Evolutionary conservation across 2,797 vertebrate species (phyloP).

Genomic region (Corythornis leucogaster): DNA sequence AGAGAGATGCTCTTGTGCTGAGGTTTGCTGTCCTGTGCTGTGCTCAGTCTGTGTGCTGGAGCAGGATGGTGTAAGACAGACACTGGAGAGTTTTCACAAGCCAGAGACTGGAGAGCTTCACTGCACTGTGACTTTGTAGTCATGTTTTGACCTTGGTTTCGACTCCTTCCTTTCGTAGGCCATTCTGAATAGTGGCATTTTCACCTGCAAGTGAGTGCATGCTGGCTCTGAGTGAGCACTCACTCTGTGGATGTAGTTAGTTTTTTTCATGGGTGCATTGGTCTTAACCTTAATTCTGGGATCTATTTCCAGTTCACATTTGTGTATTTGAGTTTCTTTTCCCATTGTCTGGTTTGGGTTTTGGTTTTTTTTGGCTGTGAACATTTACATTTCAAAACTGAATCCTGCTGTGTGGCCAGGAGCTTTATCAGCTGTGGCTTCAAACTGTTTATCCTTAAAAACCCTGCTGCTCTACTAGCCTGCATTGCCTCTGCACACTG

Average conservation of each 20-base stretch:
- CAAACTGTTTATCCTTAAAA: background rate
- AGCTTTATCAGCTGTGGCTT: background rate
- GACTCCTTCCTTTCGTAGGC: background rate
- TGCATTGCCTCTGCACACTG: background rate
- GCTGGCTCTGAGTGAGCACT: background rate
- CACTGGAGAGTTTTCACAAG: background rate
- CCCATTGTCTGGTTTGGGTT: background rate
- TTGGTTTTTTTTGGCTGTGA: background rate
- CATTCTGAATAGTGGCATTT: background rate
- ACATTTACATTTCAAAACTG: background rate
- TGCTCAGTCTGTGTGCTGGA: rapidly evolving
- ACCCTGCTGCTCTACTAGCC: background rate
- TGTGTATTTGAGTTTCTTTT: background rate
- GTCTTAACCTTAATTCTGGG: background rate
- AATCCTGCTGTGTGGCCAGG: background rate
- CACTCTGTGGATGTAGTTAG: background rate
- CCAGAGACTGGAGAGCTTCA: background rate
- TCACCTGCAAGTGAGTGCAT: background rate
- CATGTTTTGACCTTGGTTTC: background rate
- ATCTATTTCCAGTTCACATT: background rate
- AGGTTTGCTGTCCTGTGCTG: rapidly evolving
- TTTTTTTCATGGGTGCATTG: background rate
- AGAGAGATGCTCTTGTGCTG: background rate
- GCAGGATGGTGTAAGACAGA: background rate
- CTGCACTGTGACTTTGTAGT: background rate